Percentiles rank a stretch among this genome's conserved stretches.
phyloP scores from a whole-genome alignment of 1,140 invertebrate genomes.

The Bombus turneri region DNA sequence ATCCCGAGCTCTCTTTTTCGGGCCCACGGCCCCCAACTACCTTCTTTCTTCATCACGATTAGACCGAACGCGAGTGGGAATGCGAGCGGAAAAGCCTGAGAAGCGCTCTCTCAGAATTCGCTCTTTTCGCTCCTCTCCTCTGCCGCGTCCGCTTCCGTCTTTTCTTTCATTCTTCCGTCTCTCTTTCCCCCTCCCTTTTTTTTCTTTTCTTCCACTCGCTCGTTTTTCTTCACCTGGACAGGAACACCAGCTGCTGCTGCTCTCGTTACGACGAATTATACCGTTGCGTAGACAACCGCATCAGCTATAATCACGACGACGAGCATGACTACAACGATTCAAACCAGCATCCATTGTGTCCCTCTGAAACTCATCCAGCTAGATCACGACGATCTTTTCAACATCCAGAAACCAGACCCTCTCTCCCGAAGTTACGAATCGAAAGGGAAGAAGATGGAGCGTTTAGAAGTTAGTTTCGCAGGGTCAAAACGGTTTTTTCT shows the following conservation, averaged over 20 bases:
- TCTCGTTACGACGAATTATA: conserved; percentile 58
- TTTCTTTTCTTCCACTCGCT: conserved; percentile 25
- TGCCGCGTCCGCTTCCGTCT: conserved; percentile 29
- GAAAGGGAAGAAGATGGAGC: neutral
- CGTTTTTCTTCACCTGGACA: conserved; percentile 33
- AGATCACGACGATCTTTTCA: conserved; percentile 14
- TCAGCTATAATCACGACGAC: neutral
- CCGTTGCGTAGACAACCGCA: neutral
- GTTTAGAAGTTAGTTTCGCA: neutral
- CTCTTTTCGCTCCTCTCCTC: conserved; percentile 14
- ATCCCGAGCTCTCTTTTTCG: conserved; percentile 56
- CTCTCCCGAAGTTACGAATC: too few relatives aligned
- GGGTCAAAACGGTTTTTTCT: neutral
- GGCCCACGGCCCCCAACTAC: neutral
- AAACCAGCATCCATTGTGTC: conserved; percentile 25
- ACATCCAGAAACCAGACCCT: neutral
- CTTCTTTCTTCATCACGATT: conserved; percentile 41
- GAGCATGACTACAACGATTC: neutral
- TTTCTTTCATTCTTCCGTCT: neutral
- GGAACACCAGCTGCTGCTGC: conserved; percentile 57
- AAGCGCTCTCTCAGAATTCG: conserved; percentile 5
- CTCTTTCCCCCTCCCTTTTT: neutral
- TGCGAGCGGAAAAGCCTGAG: conserved; percentile 53
- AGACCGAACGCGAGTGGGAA: conserved; percentile 50
- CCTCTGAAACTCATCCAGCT: conserved; percentile 37